A percentile compares a stretch with the other conserved stretches of the same genome.
phyloP scores from a whole-genome alignment of 2,113 vertebrate species.

The Climacteris rufus region DNA sequence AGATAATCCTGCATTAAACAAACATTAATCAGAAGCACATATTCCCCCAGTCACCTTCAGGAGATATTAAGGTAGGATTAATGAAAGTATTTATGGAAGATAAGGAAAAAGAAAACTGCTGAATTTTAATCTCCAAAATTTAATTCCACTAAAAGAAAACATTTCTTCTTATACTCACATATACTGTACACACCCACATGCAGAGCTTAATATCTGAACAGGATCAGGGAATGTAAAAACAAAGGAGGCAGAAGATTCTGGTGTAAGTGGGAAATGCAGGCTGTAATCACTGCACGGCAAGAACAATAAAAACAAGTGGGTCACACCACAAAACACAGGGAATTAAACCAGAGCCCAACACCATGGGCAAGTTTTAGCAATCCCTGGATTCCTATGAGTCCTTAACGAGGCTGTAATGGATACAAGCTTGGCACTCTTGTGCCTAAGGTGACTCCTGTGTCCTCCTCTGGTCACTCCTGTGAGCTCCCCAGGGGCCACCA shows the following conservation, averaged over 20 bases:
- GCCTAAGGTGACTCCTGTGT: not conserved
- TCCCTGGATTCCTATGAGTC: not conserved
- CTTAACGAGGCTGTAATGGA: no score
- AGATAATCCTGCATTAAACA: conserved; percentile 64
- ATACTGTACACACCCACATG: not conserved
- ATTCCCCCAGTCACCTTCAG: conserved; percentile 57
- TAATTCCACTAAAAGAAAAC: conserved; percentile 47
- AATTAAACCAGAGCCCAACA: not conserved
- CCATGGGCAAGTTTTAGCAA: not conserved
- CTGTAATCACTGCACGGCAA: not conserved
- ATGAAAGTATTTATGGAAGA: conserved; percentile 60
- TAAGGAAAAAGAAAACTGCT: conserved; percentile 48
- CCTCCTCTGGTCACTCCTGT: not conserved
- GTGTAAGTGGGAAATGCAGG: conserved; percentile 34
- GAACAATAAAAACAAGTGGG: not conserved
- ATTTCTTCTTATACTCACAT: not conserved
- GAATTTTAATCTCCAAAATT: conserved; percentile 60
- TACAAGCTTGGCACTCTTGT: not conserved
- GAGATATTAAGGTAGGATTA: conserved; percentile 54
- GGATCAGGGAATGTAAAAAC: not conserved
- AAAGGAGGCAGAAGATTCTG: not conserved
- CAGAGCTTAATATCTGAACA: conserved; percentile 29
- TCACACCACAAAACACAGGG: not conserved
- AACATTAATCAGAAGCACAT: conserved; percentile 63
- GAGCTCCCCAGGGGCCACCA: not conserved